These are phyloP conservation scores for Lithosia quadra DNA, from an alignment of 2,888 invertebrate genomes.

Conservation along the genomic window DNA sequence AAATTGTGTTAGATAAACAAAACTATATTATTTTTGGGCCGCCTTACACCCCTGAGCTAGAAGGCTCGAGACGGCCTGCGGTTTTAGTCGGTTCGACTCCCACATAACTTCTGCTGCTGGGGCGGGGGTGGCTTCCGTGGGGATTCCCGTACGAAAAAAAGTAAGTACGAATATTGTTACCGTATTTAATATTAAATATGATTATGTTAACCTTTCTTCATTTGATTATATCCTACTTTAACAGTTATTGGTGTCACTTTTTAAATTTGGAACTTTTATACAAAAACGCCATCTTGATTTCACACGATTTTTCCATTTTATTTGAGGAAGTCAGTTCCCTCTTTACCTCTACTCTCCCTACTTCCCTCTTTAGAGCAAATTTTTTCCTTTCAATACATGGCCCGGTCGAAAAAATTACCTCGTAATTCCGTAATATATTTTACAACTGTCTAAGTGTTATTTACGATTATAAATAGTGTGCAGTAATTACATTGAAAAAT, in stretches of 20 bases:
- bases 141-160: too few relatives aligned
- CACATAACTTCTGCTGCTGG: too few relatives aligned
- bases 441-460: constrained; percentile 65
- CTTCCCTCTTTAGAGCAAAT: neutral
- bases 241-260: constrained; percentile 2
- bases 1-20: too few relatives aligned
- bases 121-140: too few relatives aligned
- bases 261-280: neutral
- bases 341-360: neutral
- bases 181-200: neutral
- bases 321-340: neutral
- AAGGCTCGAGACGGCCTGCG: too few relatives aligned
- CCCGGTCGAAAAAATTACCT: constrained; percentile 45
- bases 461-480: constrained; percentile 80
- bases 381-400: constrained; percentile 25
- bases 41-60: too few relatives aligned
- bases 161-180: too few relatives aligned
- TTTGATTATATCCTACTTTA: constrained; percentile 11
- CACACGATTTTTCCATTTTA: neutral
- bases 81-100: too few relatives aligned
- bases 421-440: constrained; percentile 60
- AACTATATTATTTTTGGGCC: too few relatives aligned
- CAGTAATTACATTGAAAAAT: constrained; percentile 80
- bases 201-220: neutral
- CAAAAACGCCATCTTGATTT: neutral